Percentiles rank a stretch among this genome's conserved stretches.
These are phyloP conservation scores for Bolinopsis microptera DNA, from an alignment of 37 sponge, comb jelly and placozoan genomes.

Conservation along the genomic window DNA sequence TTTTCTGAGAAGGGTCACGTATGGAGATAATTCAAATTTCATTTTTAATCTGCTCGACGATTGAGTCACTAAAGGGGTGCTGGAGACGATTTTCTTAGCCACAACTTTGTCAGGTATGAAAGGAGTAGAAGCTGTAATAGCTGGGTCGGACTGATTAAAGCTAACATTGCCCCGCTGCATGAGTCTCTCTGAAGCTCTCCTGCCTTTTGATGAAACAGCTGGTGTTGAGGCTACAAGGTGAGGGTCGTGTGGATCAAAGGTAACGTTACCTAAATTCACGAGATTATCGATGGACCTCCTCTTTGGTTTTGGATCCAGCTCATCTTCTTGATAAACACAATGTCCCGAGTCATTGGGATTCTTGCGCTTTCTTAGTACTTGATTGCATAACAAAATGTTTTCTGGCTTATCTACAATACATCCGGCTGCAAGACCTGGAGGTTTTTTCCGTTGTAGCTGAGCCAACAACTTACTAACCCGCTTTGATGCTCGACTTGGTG, in stretches of 20 bases:
- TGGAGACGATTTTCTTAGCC: not conserved
- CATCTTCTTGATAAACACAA: not conserved
- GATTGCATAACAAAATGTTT: constrained; percentile 6
- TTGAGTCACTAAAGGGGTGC: not conserved
- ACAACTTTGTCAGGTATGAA: not conserved
- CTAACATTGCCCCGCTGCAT: not conserved
- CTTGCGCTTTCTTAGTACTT: constrained; percentile 3
- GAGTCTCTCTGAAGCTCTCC: constrained; percentile 8
- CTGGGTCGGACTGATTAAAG: not conserved
- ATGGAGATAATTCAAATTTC: constrained; percentile 38
- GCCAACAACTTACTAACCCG: not conserved
- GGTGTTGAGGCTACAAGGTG: not conserved
- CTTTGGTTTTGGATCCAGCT: not conserved
- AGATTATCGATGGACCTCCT: not conserved
- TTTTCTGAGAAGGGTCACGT: not conserved
- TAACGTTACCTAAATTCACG: too few species aligned
- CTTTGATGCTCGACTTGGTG: not conserved
- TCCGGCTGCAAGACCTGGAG: not conserved
- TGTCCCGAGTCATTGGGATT: constrained; percentile 24
- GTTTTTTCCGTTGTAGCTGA: not conserved
- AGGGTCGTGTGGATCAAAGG: not conserved
- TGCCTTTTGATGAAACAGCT: not conserved
- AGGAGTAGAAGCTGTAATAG: not conserved
- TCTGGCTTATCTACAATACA: not conserved
- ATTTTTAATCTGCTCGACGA: not conserved